These are phyloP conservation scores for Cantharis lateralis DNA, from an alignment of 2,888 invertebrate species.

Conservation along the genomic window DNA sequence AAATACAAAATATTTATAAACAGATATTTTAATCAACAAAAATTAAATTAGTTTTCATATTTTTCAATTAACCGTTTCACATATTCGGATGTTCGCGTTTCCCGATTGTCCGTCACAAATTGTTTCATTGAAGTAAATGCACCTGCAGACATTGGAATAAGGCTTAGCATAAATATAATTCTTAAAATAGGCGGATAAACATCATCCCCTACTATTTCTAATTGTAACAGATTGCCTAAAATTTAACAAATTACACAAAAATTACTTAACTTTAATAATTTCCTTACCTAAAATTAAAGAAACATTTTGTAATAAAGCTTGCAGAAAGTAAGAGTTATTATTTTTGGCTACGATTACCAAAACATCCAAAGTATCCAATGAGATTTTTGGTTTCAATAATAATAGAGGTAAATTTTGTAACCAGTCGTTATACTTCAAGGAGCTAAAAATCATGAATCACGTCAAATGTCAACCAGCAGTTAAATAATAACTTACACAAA, in stretches of 20 bases:
- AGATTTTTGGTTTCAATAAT: not conserved
- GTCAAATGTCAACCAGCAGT: not conserved
- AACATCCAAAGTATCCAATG: not conserved
- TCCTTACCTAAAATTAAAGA: not conserved
- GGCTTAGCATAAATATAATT: conserved; percentile 7
- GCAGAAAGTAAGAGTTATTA: not conserved
- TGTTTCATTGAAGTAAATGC: not conserved
- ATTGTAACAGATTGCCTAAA: not conserved
- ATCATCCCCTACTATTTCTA: not conserved
- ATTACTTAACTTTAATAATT: not conserved
- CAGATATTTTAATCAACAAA: not conserved
- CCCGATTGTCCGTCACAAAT: not conserved
- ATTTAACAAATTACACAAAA: not conserved
- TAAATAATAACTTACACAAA: not conserved
- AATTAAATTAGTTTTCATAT: not conserved
- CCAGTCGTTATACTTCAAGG: not conserved
- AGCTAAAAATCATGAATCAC: not conserved
- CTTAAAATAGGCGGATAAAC: conserved; percentile 8
- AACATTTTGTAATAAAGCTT: not conserved
- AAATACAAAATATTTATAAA: not conserved
- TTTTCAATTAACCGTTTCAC: not conserved
- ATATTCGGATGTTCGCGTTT: not conserved
- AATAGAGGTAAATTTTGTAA: not conserved
- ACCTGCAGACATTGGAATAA: not conserved
- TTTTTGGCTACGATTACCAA: not conserved